phyloP scores from a whole-genome alignment of 2,113 vertebrate genomes.

The Caranx ignobilis region DNA sequence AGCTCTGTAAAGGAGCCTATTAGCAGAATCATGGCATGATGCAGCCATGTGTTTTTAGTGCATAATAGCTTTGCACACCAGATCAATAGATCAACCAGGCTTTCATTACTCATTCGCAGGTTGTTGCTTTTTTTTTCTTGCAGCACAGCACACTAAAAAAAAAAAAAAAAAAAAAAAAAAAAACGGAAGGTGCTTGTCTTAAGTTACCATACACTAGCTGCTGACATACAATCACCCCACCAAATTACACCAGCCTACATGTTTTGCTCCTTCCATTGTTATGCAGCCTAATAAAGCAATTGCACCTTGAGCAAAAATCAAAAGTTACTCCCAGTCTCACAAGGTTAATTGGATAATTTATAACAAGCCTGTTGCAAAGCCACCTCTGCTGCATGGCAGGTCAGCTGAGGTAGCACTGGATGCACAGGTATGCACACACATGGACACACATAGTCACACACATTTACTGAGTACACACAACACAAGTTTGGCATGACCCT shows the following conservation, averaged over 20 bases:
- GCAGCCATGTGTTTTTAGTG: background rate
- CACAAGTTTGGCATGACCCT: constrained; percentile 69
- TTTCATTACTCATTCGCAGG: constrained; percentile 44
- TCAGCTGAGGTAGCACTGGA: constrained; percentile 45
- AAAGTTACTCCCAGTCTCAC: constrained; percentile 58
- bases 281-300: constrained; percentile 63
- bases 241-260: constrained; percentile 31
- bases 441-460: constrained; percentile 8
- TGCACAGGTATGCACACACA: constrained; percentile 2
- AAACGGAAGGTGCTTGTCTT: background rate
- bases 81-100: constrained; percentile 56
- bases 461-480: constrained; percentile 52
- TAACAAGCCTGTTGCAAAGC: constrained; percentile 60
- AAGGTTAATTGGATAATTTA: constrained; percentile 81
- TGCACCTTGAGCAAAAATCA: constrained; percentile 70
- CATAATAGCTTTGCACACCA: constrained; percentile 32
- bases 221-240: constrained; percentile 35
- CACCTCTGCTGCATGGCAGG: constrained; percentile 30
- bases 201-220: background rate
- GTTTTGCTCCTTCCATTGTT: constrained; percentile 23
- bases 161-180: constrained; percentile 33
- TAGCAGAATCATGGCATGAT: constrained; percentile 16
- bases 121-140: constrained; percentile 6
- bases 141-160: constrained; percentile 3
- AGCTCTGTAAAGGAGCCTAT: constrained; percentile 4